A percentile compares a stretch with the other conserved stretches of the same genome.
phyloP scores from a whole-genome alignment of 2,113 vertebrate species.

The Xiphophorus couchianus region DNA sequence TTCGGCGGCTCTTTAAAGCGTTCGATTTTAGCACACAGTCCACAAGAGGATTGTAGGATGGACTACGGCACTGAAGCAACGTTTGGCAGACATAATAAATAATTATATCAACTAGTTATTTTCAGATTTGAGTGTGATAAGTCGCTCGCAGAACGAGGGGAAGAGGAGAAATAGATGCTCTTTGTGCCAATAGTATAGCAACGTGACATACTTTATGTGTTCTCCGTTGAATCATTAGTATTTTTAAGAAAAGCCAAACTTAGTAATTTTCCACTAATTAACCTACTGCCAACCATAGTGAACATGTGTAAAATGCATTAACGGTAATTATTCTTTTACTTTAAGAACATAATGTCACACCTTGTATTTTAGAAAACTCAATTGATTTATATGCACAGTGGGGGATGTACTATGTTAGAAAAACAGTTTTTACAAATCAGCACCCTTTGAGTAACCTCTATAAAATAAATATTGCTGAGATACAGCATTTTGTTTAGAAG shows the following conservation, averaged over 20 bases:
- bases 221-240: neutral
- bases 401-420: neutral
- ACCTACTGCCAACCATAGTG: neutral
- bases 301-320: neutral
- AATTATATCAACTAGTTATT: constrained; percentile 36
- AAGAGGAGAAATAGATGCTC: constrained; percentile 5
- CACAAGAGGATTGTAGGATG: constrained; percentile 46
- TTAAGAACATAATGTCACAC: too few species aligned
- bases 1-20: constrained; percentile 34
- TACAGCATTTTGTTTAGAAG: too few species aligned
- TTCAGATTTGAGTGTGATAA: constrained; percentile 28
- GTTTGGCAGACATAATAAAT: constrained; percentile 51
- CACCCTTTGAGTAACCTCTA: neutral
- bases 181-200: constrained; percentile 3
- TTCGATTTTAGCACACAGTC: constrained; percentile 48
- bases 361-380: neutral
- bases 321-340: too few species aligned
- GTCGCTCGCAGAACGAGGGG: neutral
- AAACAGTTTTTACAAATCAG: neutral
- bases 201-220: neutral
- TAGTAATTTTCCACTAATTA: neutral
- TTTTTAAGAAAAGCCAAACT: neutral
- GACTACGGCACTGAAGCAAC: constrained; percentile 39
- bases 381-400: neutral
- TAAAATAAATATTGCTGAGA: neutral